These are phyloP conservation scores for Heterodera carotae DNA, from an alignment of 1,140 invertebrate species.

Conservation along the genomic window DNA sequence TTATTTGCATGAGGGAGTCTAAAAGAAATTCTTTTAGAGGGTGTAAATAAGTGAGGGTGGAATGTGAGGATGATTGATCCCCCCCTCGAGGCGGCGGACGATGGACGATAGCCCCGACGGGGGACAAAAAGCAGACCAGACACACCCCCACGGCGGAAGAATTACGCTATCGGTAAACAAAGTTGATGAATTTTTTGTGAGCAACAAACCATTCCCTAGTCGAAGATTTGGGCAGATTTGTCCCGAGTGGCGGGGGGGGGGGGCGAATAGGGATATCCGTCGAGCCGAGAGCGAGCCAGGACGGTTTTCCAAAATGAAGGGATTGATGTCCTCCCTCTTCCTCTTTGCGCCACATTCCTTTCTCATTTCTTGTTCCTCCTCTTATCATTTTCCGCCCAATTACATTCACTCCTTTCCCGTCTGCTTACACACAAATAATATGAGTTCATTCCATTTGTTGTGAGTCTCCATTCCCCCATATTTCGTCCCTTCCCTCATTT, in stretches of 20 bases:
- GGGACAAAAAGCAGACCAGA: no score
- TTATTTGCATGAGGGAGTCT: not conserved
- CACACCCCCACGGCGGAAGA: no score
- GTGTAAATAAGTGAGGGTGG: not conserved
- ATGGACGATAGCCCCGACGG: not conserved
- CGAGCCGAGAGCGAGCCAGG: no score
- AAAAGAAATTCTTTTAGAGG: not conserved
- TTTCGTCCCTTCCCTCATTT: not conserved
- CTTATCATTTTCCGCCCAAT: not conserved
- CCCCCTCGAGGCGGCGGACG: not conserved
- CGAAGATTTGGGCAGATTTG: not conserved
- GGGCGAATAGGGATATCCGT: no score
- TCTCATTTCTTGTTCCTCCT: not conserved
- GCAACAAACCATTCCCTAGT: not conserved
- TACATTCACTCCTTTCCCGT: not conserved
- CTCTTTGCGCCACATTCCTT: not conserved
- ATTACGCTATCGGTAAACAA: not conserved
- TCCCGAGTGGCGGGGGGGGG: no score
- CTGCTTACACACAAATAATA: not conserved
- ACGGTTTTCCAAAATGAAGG: no score
- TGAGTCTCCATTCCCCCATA: no score
- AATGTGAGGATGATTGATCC: constrained; percentile 11
- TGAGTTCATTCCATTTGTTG: not conserved
- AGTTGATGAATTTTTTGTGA: not conserved
- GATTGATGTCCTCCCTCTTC: no score